Evolutionary conservation across 30 jellyfish, hydroid and myxozoan genomes (phyloP).

Genomic region (Aurelia sp.): DNA sequence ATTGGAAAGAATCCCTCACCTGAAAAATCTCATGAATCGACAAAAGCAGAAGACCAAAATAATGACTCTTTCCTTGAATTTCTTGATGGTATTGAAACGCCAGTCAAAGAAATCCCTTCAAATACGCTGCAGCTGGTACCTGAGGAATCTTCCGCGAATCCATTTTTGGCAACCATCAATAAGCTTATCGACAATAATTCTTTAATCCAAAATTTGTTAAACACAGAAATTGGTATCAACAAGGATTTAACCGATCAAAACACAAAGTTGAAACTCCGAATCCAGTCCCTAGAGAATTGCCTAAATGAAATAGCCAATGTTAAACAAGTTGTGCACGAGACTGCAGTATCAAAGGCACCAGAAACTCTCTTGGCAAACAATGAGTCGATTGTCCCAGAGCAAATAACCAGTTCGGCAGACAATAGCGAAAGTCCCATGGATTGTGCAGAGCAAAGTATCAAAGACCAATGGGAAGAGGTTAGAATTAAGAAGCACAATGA

Average conservation of each 20-base stretch:
- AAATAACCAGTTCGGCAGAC: too few relatives aligned
- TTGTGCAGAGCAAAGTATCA: too few relatives aligned
- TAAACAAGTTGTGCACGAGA: slow-evolving; percentile 6
- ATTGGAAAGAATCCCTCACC: slow-evolving; percentile 8
- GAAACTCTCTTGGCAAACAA: background rate
- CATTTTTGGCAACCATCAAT: background rate
- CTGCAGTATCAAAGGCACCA: background rate
- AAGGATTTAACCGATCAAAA: slow-evolving; percentile 10
- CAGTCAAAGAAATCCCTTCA: background rate
- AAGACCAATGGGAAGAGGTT: too few relatives aligned
- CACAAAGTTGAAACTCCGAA: slow-evolving; percentile 12
- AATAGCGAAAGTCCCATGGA: too few relatives aligned
- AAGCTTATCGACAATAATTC: background rate
- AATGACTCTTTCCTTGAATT: too few relatives aligned
- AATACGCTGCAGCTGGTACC: background rate
- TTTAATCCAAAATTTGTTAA: background rate
- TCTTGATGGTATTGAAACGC: slow-evolving; percentile 16
- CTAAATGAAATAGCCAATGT: background rate
- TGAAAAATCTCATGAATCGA: background rate
- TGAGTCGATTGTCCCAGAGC: too few relatives aligned
- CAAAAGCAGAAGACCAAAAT: slow-evolving; percentile 14
- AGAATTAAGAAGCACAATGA: too few relatives aligned
- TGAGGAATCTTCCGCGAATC: background rate
- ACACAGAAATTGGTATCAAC: slow-evolving; percentile 7
- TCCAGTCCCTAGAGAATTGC: slow-evolving; percentile 15